Percentiles rank a stretch among this genome's conserved stretches.
Evolutionary conservation across 2,113 vertebrate species (phyloP).

Genomic region (Acrocephalus kingi): DNA sequence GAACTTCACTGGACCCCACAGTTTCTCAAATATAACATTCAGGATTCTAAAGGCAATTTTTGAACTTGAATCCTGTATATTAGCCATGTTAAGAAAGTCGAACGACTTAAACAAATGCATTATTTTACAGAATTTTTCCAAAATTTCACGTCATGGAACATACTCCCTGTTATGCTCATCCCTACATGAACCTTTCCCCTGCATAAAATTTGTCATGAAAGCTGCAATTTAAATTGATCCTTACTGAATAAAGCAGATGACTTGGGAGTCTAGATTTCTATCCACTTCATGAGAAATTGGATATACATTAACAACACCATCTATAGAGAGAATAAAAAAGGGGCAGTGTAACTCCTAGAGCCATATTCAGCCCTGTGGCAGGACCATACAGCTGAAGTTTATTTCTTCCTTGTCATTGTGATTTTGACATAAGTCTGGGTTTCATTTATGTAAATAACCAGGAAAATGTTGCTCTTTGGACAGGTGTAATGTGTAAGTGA

Average conservation of each 20-base stretch:
- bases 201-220: background rate
- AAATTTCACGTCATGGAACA: background rate
- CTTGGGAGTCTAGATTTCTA: constrained; percentile 14
- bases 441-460: background rate
- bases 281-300: background rate
- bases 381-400: background rate
- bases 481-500: background rate
- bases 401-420: background rate
- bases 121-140: constrained; percentile 6
- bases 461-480: background rate
- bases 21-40: background rate
- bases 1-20: background rate
- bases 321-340: background rate
- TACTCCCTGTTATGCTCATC: background rate
- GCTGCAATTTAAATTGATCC: constrained; percentile 24
- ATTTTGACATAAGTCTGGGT: background rate
- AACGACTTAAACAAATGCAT: background rate
- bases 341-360: background rate
- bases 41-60: background rate
- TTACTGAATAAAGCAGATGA: background rate
- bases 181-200: background rate
- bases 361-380: rapidly evolving
- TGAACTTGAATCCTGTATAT: background rate
- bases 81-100: background rate
- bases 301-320: background rate